These are phyloP conservation scores for Pangasius larnaudii DNA, from an alignment of 2,797 vertebrate species.

Conservation along the genomic window DNA sequence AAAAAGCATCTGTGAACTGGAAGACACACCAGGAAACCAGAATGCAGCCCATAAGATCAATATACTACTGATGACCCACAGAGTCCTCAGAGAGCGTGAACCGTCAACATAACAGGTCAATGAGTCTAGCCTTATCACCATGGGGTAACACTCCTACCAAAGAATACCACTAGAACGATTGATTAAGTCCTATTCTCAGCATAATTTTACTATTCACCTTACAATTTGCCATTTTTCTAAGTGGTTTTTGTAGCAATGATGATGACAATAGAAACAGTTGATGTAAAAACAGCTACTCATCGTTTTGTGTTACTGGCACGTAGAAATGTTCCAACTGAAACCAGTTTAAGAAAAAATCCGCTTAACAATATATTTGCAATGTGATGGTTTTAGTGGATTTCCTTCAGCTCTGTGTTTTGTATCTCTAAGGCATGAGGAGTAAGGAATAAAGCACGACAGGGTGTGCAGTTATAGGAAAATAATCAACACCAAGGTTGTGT, in stretches of 20 bases:
- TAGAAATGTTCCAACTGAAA: background rate
- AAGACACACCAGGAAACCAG: constrained; percentile 49
- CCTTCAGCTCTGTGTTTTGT: background rate
- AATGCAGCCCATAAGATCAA: constrained; percentile 66
- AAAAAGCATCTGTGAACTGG: constrained; percentile 61
- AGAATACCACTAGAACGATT: background rate
- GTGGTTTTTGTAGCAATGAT: background rate
- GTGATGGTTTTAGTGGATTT: background rate
- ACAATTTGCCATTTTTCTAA: background rate
- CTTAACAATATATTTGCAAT: background rate
- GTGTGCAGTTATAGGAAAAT: background rate
- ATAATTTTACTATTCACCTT: background rate
- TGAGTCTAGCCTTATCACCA: constrained; percentile 68
- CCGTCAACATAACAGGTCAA: constrained; percentile 63
- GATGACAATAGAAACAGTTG: background rate
- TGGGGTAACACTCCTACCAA: constrained; percentile 47
- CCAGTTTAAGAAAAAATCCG: background rate
- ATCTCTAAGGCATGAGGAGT: background rate
- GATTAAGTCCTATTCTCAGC: background rate
- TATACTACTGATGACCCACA: constrained; percentile 60
- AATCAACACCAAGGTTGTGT: background rate
- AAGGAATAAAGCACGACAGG: background rate
- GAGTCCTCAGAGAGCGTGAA: constrained; percentile 16
- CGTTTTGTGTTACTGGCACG: background rate
- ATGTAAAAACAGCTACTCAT: background rate